Base-by-base conservation (phyloP, 2,888 invertebrate genomes). In the Andrena trimmerana region DNA sequence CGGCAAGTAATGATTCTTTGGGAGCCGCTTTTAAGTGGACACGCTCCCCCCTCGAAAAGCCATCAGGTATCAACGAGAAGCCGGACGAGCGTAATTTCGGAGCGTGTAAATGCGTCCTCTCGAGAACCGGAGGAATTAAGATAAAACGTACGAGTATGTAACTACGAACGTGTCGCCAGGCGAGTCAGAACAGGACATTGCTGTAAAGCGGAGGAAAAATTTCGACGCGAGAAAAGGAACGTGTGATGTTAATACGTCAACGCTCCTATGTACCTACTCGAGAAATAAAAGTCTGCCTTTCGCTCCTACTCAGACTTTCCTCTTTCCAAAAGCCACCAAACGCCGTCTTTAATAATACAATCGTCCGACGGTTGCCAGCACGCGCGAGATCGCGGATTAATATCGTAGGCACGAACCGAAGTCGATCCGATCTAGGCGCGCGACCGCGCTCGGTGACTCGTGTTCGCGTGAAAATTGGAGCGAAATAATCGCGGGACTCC, bases 391-490 rank as follows among this genome's bases (percentile, higher is more conserved):
- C 36, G 29, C 2, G 60, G 67, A 78, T 83, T 78, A 84, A 84
- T 84, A 48, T 68, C 7, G 7, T 27, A n/a, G 42, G 33, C 50
- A 69, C 52, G 54, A 48, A 2, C 42, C 2, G 1, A 10, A n/a
- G n/a, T 57, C 48, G 73, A 77, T 69, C 36, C 72, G 65, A 72
- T 72, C 69, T 80, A 71, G 31, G 27, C 48, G 73, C 50, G 68
- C 67, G 67, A 74, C 63, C 59, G n/a, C 65, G 4, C n/a, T 6
- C 27, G 31, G 67, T 29, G 66, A 60, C 36, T 60, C 60, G 65
- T 20, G 70, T 8, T 76, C 73, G 69, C 57, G 77, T 57, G 80
- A 81, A 87, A 87, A 87, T 87, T 83, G 63, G 75, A 83, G 65
- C 76, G 71, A 57, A 62, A 66, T 85, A 87, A 85, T 87, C 72